Percentiles rank a stretch among this genome's conserved stretches.
phyloP scores from a whole-genome alignment of 2,797 vertebrate species.

The Malacoraja senta region DNA sequence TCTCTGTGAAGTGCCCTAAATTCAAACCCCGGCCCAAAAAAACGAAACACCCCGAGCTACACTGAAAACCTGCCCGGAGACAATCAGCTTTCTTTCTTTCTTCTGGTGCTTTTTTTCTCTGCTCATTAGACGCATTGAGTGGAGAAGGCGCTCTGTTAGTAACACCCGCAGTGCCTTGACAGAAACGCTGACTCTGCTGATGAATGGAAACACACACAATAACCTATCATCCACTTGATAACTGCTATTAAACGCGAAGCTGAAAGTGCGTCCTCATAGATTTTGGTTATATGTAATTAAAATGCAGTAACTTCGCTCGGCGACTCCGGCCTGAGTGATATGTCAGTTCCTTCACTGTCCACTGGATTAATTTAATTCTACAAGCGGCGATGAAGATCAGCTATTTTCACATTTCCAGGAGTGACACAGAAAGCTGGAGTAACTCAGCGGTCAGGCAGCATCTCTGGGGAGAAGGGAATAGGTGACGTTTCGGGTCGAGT shows the following conservation, averaged over 20 bases:
- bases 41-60: not conserved
- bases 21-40: no score
- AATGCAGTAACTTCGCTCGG: not conserved
- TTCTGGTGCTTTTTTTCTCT: not conserved
- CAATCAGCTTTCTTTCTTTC: not conserved
- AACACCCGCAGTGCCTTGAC: slow-evolving; percentile 19
- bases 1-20: not conserved
- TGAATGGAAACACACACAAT: slow-evolving; percentile 33
- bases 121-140: slow-evolving; percentile 15
- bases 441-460: no score
- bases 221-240: slow-evolving; percentile 26
- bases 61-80: not conserved
- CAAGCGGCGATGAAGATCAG: not conserved
- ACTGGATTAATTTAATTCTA: not conserved
- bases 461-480: no score
- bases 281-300: slow-evolving; percentile 8
- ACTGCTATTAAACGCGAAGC: slow-evolving; percentile 24
- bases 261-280: not conserved
- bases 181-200: slow-evolving; percentile 33
- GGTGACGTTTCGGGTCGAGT: no score
- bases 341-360: not conserved
- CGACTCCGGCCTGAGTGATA: not conserved
- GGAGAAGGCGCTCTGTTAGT: not conserved
- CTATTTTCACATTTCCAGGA: not conserved
- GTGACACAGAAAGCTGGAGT: no score